These are phyloP conservation scores for Mesaphorura yosii DNA, from an alignment of 1,140 invertebrate species.

Conservation along the genomic window DNA sequence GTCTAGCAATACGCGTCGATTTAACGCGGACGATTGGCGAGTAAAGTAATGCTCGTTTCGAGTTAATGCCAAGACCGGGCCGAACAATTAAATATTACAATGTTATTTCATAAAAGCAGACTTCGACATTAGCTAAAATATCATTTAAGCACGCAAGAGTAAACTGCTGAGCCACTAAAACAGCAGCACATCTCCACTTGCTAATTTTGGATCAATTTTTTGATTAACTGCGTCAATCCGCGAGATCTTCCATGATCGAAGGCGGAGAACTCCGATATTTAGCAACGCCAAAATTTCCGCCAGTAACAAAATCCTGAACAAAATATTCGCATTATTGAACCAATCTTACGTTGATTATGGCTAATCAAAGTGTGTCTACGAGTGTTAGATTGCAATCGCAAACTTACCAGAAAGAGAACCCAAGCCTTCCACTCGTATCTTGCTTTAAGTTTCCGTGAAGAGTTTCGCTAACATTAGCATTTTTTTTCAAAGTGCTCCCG, in stretches of 20 bases:
- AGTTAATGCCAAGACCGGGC: too few relatives aligned
- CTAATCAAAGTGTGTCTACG: background rate
- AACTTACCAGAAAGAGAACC: conserved; percentile 8
- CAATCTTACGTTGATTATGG: too few relatives aligned
- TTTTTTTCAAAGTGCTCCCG: background rate
- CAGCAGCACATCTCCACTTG: background rate
- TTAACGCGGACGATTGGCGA: too few relatives aligned
- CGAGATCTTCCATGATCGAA: conserved; percentile 8
- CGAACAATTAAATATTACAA: too few relatives aligned
- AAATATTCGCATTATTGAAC: background rate
- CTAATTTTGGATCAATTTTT: conserved; percentile 1
- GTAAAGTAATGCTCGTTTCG: too few relatives aligned
- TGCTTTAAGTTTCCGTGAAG: background rate
- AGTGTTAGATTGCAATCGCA: background rate
- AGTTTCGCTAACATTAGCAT: conserved; percentile 5
- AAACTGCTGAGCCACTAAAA: too few relatives aligned
- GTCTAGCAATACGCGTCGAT: too few relatives aligned
- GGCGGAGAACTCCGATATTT: conserved; percentile 12
- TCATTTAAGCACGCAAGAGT: too few relatives aligned
- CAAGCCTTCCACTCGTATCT: background rate
- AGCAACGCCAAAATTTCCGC: background rate
- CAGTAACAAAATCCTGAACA: conserved; percentile 6
- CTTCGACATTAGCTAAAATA: too few relatives aligned
- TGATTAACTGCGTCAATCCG: background rate
- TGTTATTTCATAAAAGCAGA: too few relatives aligned